phyloP scores from a whole-genome alignment of 2,113 vertebrate genomes.

The Athene noctua region DNA sequence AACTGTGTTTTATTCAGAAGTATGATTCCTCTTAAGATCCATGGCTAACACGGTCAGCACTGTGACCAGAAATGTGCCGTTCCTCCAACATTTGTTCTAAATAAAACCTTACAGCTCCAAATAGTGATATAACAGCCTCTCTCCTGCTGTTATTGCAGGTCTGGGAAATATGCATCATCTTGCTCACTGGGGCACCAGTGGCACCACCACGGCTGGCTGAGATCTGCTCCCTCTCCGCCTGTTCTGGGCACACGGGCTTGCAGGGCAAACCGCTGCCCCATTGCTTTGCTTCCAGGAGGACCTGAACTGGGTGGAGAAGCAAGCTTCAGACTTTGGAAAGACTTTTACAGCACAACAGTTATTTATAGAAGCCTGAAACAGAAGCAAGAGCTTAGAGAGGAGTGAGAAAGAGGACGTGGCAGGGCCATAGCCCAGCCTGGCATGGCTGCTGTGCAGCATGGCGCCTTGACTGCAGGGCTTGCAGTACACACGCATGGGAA shows the following conservation, averaged over 20 bases:
- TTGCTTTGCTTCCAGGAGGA: background rate
- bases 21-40: background rate
- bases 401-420: background rate
- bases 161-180: background rate
- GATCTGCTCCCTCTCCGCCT: accelerated
- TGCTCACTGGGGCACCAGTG: background rate
- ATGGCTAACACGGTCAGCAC: background rate
- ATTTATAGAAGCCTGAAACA: slow-evolving; percentile 22
- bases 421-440: background rate
- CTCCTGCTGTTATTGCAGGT: background rate
- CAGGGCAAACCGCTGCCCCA: background rate
- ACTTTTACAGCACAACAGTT: background rate
- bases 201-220: accelerated
- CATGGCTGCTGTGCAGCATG: accelerated
- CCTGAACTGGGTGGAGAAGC: background rate
- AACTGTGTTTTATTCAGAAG: background rate
- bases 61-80: background rate
- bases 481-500: background rate
- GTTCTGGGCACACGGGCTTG: accelerated
- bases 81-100: background rate
- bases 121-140: background rate
- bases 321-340: background rate
- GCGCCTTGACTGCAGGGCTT: background rate
- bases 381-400: background rate
- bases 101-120: background rate